Evolutionary conservation across 2,797 vertebrate species (phyloP).

Genomic region (Acanthurus leucopareius): DNA sequence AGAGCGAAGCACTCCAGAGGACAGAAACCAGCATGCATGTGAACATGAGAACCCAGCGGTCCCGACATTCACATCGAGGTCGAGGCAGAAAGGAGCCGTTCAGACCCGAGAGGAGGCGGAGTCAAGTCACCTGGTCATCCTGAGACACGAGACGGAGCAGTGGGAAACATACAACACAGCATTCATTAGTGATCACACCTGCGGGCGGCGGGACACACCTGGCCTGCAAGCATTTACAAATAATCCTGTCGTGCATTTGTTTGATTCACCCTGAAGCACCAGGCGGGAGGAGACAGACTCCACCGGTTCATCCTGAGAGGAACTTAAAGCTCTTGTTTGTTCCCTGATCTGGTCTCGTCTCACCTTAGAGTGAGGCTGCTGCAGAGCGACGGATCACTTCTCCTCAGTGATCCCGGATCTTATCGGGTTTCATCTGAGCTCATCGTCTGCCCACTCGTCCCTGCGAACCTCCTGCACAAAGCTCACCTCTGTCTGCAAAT

Average conservation of each 20-base stretch:
- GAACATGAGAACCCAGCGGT: neutral
- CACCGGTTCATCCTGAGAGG: neutral
- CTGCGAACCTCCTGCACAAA: neutral
- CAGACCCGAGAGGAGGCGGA: slow-evolving; percentile 66
- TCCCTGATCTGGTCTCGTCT: neutral
- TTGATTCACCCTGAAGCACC: neutral
- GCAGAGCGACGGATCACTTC: neutral
- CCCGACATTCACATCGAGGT: slow-evolving; percentile 61
- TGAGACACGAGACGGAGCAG: slow-evolving; percentile 81
- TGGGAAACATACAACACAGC: slow-evolving; percentile 76
- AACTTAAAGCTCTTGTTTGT: neutral
- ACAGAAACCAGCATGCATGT: slow-evolving; percentile 45
- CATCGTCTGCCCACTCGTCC: neutral
- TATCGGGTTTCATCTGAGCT: neutral
- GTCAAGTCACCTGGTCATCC: slow-evolving; percentile 92
- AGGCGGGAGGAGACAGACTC: neutral
- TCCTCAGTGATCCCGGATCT: neutral
- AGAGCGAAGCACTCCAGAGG: slow-evolving; percentile 11
- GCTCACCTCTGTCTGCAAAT: slow-evolving; percentile 6
- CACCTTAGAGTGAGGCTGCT: neutral
- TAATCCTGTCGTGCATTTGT: neutral
- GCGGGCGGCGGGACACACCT: neutral
- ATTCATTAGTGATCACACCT: slow-evolving; percentile 30
- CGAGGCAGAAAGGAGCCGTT: slow-evolving; percentile 63
- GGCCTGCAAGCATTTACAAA: neutral